Base-by-base conservation (phyloP, 37 sponge, comb jelly and placozoan genomes). In the Halisarca cf. caerulea region DNA sequence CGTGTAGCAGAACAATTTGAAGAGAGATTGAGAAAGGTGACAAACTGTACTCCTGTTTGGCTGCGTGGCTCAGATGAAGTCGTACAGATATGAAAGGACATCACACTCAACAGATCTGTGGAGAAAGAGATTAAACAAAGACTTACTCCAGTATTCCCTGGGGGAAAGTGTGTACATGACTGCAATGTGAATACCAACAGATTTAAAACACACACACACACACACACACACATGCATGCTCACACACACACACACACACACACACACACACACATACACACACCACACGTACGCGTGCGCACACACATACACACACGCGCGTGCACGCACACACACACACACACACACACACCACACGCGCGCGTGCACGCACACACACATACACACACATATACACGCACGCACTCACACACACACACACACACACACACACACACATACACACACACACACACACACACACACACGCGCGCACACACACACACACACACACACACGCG, bases 101-200 rank as follows among this genome's bases (percentile, higher is more conserved):
- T 91, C 87, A 57, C 86, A 91, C 8, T 82, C 81, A 70, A 91
- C 84, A 58, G 83, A 82, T 80, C 91, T 91, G 81, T 6, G 70
- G 66, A 14, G 51, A 11, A 14, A 14, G 51, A 47, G 51, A 47
- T n/a, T n/a, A n/a, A n/a, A n/a, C n/a, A n/a, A n/a, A n/a, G n/a
- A n/a, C n/a, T n/a, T n/a, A n/a, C n/a, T n/a, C n/a, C n/a, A n/a
- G n/a, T n/a, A n/a, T n/a, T n/a, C n/a, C n/a, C n/a, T n/a, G n/a
- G n/a, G n/a, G n/a, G n/a, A n/a, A n/a, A n/a, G n/a, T n/a, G n/a
- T n/a, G n/a, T n/a, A n/a, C n/a, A n/a, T n/a, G n/a, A n/a, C n/a
- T n/a, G n/a, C n/a, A n/a, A n/a, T n/a, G n/a, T n/a, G n/a, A n/a
- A n/a, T n/a, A n/a, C n/a, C n/a, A n/a, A n/a, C n/a, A n/a, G n/a